Evolutionary conservation across 2,113 vertebrate species (phyloP).

Genomic region (Spilogale gracilis): DNA sequence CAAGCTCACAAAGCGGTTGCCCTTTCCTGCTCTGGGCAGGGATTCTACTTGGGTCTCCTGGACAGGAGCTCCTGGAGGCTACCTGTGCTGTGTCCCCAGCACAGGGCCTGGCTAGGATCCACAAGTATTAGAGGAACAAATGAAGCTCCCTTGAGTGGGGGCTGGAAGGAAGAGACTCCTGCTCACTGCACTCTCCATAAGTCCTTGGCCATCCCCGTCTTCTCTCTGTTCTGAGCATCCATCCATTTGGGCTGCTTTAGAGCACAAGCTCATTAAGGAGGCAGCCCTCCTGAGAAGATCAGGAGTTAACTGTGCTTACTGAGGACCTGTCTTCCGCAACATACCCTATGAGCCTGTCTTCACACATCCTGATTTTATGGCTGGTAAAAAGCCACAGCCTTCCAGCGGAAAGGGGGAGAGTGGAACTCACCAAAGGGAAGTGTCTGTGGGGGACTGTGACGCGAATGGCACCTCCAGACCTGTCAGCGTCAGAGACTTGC

Average conservation of each 20-base stretch:
- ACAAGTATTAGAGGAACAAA: background rate
- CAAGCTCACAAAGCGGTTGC: accelerated
- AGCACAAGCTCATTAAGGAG: background rate
- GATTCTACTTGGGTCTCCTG: no score
- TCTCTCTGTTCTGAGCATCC: background rate
- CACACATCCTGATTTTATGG: background rate
- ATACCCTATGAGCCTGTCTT: background rate
- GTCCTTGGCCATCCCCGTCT: background rate
- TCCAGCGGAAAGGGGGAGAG: background rate
- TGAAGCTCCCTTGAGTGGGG: background rate
- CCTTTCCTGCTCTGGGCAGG: background rate
- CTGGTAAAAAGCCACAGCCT: background rate
- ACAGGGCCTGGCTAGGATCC: background rate
- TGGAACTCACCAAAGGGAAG: background rate
- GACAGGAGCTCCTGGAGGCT: background rate
- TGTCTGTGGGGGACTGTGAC: background rate
- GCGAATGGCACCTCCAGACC: background rate
- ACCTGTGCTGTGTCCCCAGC: background rate
- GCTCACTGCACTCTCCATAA: background rate
- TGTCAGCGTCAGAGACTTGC: background rate
- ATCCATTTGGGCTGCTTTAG: background rate
- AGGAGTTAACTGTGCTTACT: background rate
- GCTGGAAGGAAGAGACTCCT: background rate
- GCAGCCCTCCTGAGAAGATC: background rate
- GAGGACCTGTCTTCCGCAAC: background rate